These are phyloP conservation scores for Chloropsis hardwickii DNA, from an alignment of 2,113 vertebrate genomes.

Conservation along the genomic window DNA sequence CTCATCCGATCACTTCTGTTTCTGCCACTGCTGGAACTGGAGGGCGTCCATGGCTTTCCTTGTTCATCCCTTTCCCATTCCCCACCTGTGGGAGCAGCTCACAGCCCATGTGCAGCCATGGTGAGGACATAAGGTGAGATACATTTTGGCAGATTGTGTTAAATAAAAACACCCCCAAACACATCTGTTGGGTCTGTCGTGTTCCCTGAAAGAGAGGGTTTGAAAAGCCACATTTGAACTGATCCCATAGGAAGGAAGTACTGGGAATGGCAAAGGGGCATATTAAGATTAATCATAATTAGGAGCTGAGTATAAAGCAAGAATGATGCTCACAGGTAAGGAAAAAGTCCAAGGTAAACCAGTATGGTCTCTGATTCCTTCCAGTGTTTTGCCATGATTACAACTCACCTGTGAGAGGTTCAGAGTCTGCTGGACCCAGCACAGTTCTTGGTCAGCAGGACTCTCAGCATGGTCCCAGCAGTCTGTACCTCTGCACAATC, in stretches of 20 bases:
- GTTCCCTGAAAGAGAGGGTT: neutral
- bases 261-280: neutral
- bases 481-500: neutral
- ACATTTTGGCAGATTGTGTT: neutral
- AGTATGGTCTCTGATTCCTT: neutral
- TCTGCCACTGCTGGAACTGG: neutral
- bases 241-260: neutral
- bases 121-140: neutral
- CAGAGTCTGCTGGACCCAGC: neutral
- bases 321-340: neutral
- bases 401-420: neutral
- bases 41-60: neutral
- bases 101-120: neutral
- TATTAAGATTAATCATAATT: neutral
- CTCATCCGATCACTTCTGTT: accelerated
- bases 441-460: neutral
- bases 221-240: neutral
- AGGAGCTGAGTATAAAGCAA: neutral
- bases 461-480: neutral
- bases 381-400: neutral
- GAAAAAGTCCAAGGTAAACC: neutral
- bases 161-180: neutral
- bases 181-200: neutral
- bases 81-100: neutral
- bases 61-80: neutral